Evolutionary conservation across 2,113 vertebrate genomes (phyloP).

Genomic region (Tragelaphus scriptus): DNA sequence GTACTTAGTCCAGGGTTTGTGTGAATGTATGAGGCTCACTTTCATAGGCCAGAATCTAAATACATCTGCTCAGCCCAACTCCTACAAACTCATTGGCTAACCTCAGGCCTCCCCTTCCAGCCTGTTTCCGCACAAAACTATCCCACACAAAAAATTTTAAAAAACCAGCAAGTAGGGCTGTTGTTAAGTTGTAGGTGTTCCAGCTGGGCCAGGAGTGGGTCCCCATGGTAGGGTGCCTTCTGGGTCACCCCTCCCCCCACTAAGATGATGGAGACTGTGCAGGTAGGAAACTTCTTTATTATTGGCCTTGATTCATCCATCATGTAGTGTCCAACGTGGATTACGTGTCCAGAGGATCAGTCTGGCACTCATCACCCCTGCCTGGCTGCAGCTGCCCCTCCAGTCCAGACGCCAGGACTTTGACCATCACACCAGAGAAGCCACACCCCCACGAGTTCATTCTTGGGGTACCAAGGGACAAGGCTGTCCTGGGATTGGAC

Average conservation of each 20-base stretch:
- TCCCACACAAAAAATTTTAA: background rate
- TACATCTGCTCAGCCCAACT: background rate
- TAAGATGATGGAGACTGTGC: background rate
- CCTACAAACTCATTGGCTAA: background rate
- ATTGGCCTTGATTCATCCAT: constrained; percentile 47
- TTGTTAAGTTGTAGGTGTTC: background rate
- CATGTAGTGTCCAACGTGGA: constrained; percentile 54
- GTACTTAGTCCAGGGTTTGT: background rate
- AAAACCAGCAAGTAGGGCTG: background rate
- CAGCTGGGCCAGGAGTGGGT: background rate
- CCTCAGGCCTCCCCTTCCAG: background rate
- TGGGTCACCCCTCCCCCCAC: background rate
- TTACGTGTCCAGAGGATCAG: constrained; percentile 16
- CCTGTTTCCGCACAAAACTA: background rate
- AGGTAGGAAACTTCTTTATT: constrained; percentile 73
- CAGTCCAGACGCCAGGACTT: background rate
- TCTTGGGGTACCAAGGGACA: background rate
- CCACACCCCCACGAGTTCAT: background rate
- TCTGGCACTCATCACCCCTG: background rate
- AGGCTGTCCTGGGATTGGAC: background rate
- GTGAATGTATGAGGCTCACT: background rate
- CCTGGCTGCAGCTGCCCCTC: background rate
- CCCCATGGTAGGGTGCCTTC: background rate
- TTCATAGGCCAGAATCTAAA: background rate
- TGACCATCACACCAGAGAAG: background rate